Conservation (phyloP, 1,140 invertebrate genomes). For the Leptopilina clavipes region DNA sequence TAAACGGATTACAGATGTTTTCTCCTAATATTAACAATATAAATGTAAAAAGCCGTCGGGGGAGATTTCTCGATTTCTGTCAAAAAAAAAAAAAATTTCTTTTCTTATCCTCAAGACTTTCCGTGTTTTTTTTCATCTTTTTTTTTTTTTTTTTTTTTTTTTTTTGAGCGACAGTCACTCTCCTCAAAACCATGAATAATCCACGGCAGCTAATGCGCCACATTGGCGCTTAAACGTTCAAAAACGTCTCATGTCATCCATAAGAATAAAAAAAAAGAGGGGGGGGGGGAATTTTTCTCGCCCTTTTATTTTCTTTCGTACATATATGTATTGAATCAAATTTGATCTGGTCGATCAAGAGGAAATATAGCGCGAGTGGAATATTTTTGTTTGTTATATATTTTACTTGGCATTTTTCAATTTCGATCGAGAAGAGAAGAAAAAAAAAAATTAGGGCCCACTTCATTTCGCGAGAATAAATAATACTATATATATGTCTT, state of each 20-base stretch:
- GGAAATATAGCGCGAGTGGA: background rate
- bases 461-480: slow-evolving; percentile 11
- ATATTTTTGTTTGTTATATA: slow-evolving; percentile 17
- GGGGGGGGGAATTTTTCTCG: background rate
- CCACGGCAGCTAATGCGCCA: slow-evolving; percentile 16
- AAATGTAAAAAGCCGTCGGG: background rate
- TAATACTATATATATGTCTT: background rate
- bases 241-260: slow-evolving; percentile 1
- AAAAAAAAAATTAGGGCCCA: slow-evolving; percentile 21
- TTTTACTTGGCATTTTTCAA: background rate
- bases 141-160: background rate
- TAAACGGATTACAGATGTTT: slow-evolving; percentile 35
- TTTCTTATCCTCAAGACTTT: background rate
- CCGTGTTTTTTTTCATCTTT: too few relatives aligned
- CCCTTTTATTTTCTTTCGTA: slow-evolving; percentile 2
- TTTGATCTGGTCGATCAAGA: slow-evolving; percentile 26
- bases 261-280: slow-evolving; percentile 28
- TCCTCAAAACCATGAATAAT: background rate
- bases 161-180: slow-evolving; percentile 1
- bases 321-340: background rate
- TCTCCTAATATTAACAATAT: slow-evolving; percentile 5
- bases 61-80: slow-evolving; percentile 31
- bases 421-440: background rate
- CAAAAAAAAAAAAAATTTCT: background rate
- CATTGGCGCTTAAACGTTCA: slow-evolving; percentile 25